Evolutionary conservation across 2,888 invertebrate species (phyloP), one percentile per base, ranked within the genome.

Genomic region (Drosophila merina): DNA sequence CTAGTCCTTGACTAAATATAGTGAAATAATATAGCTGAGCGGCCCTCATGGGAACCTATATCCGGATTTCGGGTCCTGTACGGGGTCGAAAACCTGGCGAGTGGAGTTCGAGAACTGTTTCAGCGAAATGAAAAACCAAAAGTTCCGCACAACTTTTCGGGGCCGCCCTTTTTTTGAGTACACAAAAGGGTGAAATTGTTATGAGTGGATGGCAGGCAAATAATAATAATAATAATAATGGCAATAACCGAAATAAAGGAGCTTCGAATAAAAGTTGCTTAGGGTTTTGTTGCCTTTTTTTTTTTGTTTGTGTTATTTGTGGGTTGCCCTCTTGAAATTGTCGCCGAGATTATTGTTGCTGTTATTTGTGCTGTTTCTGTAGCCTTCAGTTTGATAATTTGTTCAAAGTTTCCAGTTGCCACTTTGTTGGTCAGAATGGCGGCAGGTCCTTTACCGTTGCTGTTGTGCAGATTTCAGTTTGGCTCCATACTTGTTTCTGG

Each of bases 301-400:
- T 36, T 33, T 33, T 3, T 36, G 36, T 14, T 42, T 42, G 20
- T 20, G 20, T 12, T 5, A 20, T 14, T 20, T 7, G 12, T 4
- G 33, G 38, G 14, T 33, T 44, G 9, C 20, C 42, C 72, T 64
- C 76, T 82, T 67, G 67, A 75, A 75, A 79, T 66, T 71, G 79
- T 82, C 79, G 86, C 70, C 74, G 66, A 47, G 72, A 64, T 72
- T 72, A 72, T 72, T 72, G 72, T 72, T 72, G 40, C n/a, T 40
- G 63, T 50, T 55, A 55, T 47, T 67, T 49, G 31, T 72, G 70
- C 56, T 76, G 70, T 64, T 72, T 54, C 50, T 38, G 68, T 36
- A 57, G 36, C 57, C 57, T 63, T 66, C 70, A 83, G 80, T 72
- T 42, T 86, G 77, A 86, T 81, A 86, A 83, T 86, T 81, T 81